A percentile compares a stretch with the other conserved stretches of the same genome.
Evolutionary conservation across 2,888 invertebrate species (phyloP).

Genomic region (Cataglyphis rosenhaueri): DNA sequence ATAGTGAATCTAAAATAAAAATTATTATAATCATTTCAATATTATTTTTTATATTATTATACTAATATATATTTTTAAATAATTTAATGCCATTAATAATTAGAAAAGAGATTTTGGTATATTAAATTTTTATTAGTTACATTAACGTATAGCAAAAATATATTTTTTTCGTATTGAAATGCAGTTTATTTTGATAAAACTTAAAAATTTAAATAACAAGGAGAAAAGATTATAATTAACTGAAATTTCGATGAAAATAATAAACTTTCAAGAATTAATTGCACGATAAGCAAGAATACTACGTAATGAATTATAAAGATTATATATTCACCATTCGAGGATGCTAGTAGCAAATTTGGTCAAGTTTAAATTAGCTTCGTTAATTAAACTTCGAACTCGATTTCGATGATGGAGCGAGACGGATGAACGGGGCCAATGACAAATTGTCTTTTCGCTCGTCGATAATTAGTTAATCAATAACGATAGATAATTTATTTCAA

Average conservation of each 20-base stretch:
- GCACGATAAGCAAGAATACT: slow-evolving; percentile 11
- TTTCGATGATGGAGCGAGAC: slow-evolving; percentile 63
- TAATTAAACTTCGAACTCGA: slow-evolving; percentile 78
- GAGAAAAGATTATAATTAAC: background rate
- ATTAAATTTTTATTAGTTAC: background rate
- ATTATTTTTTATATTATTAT: background rate
- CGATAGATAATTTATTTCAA: slow-evolving; percentile 57
- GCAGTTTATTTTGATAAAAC: background rate
- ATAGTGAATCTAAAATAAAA: background rate
- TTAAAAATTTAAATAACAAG: background rate
- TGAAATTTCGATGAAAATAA: background rate
- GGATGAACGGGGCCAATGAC: slow-evolving; percentile 54
- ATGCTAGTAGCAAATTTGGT: slow-evolving; percentile 54
- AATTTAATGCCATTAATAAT: background rate
- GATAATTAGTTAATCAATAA: slow-evolving; percentile 68
- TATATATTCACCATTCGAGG: background rate
- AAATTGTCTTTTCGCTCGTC: slow-evolving; percentile 63
- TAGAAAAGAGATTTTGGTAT: background rate
- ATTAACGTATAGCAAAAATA: background rate
- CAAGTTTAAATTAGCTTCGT: slow-evolving; percentile 78
- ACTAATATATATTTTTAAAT: background rate
- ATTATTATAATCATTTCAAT: background rate
- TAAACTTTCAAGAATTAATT: slow-evolving; percentile 4
- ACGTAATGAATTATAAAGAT: slow-evolving; percentile 1
- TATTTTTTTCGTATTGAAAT: background rate